A percentile compares a stretch with the other conserved stretches of the same genome.
phyloP scores from a whole-genome alignment of 2,888 invertebrate genomes.

The Philonicus albiceps region DNA sequence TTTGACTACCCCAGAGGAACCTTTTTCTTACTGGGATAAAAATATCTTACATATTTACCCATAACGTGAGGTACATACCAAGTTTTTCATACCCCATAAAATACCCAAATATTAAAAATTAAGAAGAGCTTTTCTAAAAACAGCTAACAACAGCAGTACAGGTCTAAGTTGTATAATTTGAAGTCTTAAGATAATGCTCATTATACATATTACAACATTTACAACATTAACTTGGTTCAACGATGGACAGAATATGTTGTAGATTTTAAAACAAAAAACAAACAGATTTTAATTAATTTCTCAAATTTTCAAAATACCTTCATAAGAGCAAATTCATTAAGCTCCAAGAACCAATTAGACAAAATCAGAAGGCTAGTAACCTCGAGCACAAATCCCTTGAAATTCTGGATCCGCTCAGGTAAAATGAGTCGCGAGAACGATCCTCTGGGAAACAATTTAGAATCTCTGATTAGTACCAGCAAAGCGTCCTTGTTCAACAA shows the following conservation, averaged over 20 bases:
- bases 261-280: not conserved
- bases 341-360: not conserved
- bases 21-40: too few relatives aligned
- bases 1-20: too few relatives aligned
- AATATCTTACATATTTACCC: too few relatives aligned
- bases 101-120: too few relatives aligned
- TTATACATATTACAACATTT: too few relatives aligned
- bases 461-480: conserved; percentile 13
- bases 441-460: conserved; percentile 7
- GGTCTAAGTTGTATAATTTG: too few relatives aligned
- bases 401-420: not conserved
- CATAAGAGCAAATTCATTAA: not conserved
- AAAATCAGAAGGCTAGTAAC: not conserved
- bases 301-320: not conserved
- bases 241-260: not conserved
- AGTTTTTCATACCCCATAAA: too few relatives aligned
- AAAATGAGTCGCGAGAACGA: not conserved
- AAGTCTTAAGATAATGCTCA: too few relatives aligned
- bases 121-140: too few relatives aligned
- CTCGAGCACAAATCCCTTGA: not conserved
- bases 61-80: too few relatives aligned
- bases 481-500: conserved; percentile 14
- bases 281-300: not conserved
- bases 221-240: too few relatives aligned
- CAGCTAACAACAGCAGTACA: too few relatives aligned